phyloP scores from a whole-genome alignment of 2,888 invertebrate genomes.

The Nomada ruficornis region DNA sequence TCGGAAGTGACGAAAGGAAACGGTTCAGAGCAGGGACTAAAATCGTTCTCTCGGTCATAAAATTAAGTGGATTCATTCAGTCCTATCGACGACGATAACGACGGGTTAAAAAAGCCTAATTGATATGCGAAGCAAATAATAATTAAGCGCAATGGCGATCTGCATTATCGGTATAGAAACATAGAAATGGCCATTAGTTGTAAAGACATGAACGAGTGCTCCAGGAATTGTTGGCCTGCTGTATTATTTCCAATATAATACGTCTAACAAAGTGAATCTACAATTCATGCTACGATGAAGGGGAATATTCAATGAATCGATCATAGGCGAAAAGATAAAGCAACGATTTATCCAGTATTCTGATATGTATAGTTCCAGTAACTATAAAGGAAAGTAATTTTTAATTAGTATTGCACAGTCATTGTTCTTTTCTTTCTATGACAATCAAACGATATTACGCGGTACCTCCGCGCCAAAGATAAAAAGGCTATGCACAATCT shows the following conservation, averaged over 20 bases:
- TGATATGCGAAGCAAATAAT: conserved; percentile 1
- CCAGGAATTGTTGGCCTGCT: background rate
- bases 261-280: conserved; percentile 9
- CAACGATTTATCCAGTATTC: conserved; percentile 5
- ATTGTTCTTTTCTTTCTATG: too few species aligned
- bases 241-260: background rate
- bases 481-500: too few species aligned
- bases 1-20: background rate
- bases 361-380: background rate
- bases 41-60: background rate
- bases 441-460: too few species aligned
- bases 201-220: conserved; percentile 11
- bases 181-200: background rate
- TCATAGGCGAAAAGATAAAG: background rate
- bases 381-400: background rate
- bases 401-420: too few species aligned
- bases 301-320: conserved; percentile 2
- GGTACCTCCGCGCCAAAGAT: too few species aligned
- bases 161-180: background rate
- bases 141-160: conserved; percentile 12
- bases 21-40: background rate
- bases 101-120: background rate
- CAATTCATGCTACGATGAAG: conserved; percentile 13
- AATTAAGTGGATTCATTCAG: background rate
- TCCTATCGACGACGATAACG: background rate